Evolutionary conservation across 2,113 vertebrate genomes (phyloP).

Genomic region (Phyllostomus hastatus): DNA sequence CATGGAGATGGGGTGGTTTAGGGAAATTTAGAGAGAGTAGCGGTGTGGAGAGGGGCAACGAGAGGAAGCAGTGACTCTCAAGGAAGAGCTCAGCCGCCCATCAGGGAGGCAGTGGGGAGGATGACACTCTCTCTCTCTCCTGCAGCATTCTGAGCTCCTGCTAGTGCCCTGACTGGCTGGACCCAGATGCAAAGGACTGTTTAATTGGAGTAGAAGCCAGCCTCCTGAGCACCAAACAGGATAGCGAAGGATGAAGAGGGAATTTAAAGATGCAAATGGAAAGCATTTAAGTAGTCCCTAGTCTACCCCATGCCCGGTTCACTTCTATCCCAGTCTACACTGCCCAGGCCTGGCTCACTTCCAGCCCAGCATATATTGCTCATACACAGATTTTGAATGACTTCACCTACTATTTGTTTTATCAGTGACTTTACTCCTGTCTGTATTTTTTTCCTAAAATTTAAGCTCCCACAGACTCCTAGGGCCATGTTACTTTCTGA

Average conservation of each 20-base stretch:
- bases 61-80: not conserved
- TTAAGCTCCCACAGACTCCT: not conserved
- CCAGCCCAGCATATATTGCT: not conserved
- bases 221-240: not conserved
- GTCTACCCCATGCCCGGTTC: accelerated
- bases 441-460: not conserved
- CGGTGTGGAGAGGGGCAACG: not conserved
- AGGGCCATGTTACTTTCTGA: not conserved
- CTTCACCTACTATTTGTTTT: not conserved
- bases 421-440: not conserved
- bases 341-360: not conserved
- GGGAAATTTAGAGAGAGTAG: not conserved
- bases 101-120: too few species aligned
- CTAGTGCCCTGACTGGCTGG: not conserved
- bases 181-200: not conserved
- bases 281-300: not conserved
- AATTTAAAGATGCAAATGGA: not conserved
- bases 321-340: not conserved
- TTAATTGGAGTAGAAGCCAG: not conserved
- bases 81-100: not conserved
- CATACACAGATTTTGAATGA: not conserved
- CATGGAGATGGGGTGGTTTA: not conserved
- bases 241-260: not conserved
- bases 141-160: not conserved
- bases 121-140: not conserved